A percentile compares a stretch with the other conserved stretches of the same genome.
These are phyloP conservation scores for Hydrophis major DNA, from an alignment of 2,797 vertebrate species.

Conservation along the genomic window DNA sequence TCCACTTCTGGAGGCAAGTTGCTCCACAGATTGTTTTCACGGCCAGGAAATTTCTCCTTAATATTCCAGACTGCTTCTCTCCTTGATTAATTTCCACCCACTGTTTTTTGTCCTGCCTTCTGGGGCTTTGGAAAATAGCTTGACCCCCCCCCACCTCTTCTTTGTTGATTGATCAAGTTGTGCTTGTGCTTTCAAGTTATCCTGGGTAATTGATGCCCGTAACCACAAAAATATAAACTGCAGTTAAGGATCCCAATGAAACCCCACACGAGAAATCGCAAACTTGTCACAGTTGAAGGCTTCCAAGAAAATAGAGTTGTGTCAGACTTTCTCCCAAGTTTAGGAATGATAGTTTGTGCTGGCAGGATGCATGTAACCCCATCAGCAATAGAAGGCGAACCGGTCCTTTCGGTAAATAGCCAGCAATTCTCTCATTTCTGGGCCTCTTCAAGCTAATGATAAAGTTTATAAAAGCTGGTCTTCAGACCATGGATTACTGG, in stretches of 20 bases:
- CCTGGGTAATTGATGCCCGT: not conserved
- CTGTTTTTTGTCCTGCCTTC: not conserved
- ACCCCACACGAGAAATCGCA: not conserved
- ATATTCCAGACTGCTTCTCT: not conserved
- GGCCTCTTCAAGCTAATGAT: not conserved
- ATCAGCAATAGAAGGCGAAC: not conserved
- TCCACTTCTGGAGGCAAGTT: not conserved
- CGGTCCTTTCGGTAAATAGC: not conserved
- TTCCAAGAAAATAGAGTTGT: not conserved
- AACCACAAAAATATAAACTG: not conserved
- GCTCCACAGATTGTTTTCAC: not conserved
- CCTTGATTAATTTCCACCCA: not conserved
- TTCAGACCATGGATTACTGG: not conserved
- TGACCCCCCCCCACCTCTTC: too few species aligned
- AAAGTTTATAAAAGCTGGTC: not conserved
- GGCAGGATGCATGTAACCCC: not conserved
- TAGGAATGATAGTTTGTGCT: not conserved
- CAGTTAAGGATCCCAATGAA: not conserved
- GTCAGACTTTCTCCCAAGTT: not conserved
- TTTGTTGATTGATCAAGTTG: not conserved
- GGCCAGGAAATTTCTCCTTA: not conserved
- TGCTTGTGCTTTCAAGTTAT: not conserved
- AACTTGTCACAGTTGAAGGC: not conserved
- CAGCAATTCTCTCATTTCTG: not conserved
- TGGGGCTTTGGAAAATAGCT: not conserved